Evolutionary conservation across 2,113 vertebrate species (phyloP), one percentile per base, ranked within the genome.

Genomic region (Hippocampus comes): DNA sequence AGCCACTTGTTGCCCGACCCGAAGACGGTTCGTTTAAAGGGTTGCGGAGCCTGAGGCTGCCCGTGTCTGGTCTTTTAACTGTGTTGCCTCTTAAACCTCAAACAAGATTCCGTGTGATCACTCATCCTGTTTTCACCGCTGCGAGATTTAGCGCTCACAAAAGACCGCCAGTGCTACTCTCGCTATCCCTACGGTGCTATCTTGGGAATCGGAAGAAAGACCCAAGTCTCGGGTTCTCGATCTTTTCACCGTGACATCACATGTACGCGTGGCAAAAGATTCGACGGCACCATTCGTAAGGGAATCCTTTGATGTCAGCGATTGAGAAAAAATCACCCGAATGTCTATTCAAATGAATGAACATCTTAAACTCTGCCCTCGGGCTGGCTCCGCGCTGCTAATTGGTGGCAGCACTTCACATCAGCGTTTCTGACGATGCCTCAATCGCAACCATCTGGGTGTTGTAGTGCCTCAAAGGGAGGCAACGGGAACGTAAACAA

Each of bases 371-470:
- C 21, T n/a, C 65, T 49, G 42, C 43, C 43, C 81, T 72, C 63
- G 18, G 77, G 74, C 69, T 71, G 0, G 14, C 63, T 74, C 61
- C 15, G 49, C 41, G 5, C 70, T 63, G 21, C 57, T 77, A 72
- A 78, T 67, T 71, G 69, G 65, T 42, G 15, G 17, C 49, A 67
- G 41, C 9, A 12, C 70, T 73, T 63, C 75, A 64, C 34, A 9
- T n/a, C 18, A 70, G 65, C 23, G 2, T 75, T 71, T 68, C 63
- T 75, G 83, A 71, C 66, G 75, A 80, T 67, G 71, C 78, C 4
- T 71, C 85, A 82, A 74, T 87, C 82, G 34, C 72, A 82, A 79
- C 72, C 84, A 84, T 84, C 82, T 86, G 83, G 79, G 81, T 34
- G 14, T 85, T 80, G 75, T 9, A 55, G 63, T 59, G 41, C 77